These are phyloP conservation scores for Scarus forsteni DNA, from an alignment of 2,797 vertebrate species.

Conservation along the genomic window DNA sequence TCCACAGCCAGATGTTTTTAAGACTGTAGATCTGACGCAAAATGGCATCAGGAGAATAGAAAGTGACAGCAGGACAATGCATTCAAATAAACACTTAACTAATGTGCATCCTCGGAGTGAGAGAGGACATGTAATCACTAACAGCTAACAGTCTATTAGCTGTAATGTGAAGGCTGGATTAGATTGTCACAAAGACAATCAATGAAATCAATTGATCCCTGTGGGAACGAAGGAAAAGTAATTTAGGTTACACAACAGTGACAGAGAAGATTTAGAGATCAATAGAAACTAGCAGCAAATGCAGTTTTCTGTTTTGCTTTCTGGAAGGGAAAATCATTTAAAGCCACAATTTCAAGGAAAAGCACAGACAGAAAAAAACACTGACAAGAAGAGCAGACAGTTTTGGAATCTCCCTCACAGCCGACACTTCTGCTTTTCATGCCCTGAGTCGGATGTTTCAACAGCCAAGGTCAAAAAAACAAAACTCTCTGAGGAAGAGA, in stretches of 20 bases:
- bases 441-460: constrained; percentile 24
- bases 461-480: constrained; percentile 36
- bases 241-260: constrained; percentile 28
- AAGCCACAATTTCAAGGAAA: constrained; percentile 5
- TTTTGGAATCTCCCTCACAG: constrained; percentile 48
- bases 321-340: constrained; percentile 21
- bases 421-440: constrained; percentile 36
- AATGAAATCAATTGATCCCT: constrained; percentile 37
- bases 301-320: constrained; percentile 26
- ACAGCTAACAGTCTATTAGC: not conserved
- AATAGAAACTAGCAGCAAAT: constrained; percentile 1
- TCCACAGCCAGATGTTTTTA: no score
- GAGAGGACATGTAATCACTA: constrained; percentile 4
- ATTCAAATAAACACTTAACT: constrained; percentile 4
- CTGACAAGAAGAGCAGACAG: constrained; percentile 19
- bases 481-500: constrained; percentile 31
- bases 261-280: constrained; percentile 27
- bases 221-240: constrained; percentile 13
- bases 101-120: constrained; percentile 2
- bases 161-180: constrained; percentile 22
- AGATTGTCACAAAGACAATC: constrained; percentile 22
- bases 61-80: not conserved
- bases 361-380: constrained; percentile 10
- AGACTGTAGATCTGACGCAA: no score
- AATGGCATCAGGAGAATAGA: not conserved